Evolutionary conservation across 2,888 invertebrate species (phyloP).

Genomic region (Lepidonotus clava): DNA sequence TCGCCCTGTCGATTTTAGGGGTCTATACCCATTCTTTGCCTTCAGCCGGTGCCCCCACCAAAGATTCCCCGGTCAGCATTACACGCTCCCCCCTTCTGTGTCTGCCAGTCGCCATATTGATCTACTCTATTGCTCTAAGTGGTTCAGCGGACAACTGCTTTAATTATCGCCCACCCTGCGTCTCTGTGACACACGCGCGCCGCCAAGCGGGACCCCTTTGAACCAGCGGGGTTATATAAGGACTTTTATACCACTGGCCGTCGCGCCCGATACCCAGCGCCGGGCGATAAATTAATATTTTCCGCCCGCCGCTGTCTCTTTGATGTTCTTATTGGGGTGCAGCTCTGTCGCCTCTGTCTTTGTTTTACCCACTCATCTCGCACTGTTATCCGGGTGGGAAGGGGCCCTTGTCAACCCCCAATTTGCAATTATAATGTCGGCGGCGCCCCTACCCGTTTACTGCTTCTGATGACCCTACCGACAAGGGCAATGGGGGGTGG

Average conservation of each 20-base stretch:
- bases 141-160: constrained; percentile 48
- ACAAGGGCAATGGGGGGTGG: neutral
- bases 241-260: constrained; percentile 23
- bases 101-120: constrained; percentile 17
- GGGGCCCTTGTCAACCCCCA: constrained; percentile 25
- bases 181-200: constrained; percentile 1
- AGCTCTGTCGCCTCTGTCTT: constrained; percentile 4
- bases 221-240: constrained; percentile 39
- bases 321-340: constrained; percentile 35
- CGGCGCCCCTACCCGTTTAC: neutral
- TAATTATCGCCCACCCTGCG: constrained; percentile 36
- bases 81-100: neutral
- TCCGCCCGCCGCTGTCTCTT: neutral
- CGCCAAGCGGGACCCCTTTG: constrained; percentile 28
- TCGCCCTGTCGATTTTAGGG: no score
- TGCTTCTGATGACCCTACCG: neutral
- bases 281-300: constrained; percentile 35
- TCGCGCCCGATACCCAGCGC: neutral
- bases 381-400: neutral
- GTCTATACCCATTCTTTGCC: no score
- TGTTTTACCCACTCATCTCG: constrained; percentile 26
- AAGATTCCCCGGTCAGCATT: constrained; percentile 3
- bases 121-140: constrained; percentile 37
- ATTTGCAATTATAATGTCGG: constrained; percentile 25
- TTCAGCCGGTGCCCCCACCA: constrained; percentile 1